Base-by-base conservation (phyloP, 2,113 vertebrate genomes). In the Cyphomyrus plagiostoma region DNA sequence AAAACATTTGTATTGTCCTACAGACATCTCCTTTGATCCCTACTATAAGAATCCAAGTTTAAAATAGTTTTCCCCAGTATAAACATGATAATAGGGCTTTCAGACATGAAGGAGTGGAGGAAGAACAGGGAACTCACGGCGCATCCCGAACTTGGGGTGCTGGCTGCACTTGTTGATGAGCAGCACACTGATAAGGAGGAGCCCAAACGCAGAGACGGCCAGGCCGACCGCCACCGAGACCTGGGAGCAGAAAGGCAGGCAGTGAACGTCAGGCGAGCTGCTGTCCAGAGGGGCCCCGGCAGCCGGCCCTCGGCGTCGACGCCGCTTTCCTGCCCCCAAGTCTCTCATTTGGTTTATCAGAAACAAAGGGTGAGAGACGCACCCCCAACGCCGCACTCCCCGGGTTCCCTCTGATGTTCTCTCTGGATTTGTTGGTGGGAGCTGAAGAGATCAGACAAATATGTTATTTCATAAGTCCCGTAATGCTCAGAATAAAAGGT, bases 131-230 rank as follows among this genome's bases (percentile, higher is more conserved):
- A 15, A 96, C 97, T 98, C 96, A 99, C 98, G 97, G 92, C 97
- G 97, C 89, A 98, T 96, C 15, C 97, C 97, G 1, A 99, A 98
- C 94, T 99, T 99, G 94, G 97, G 96, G 1, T 96, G 96, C 74
- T 94, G 97, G 56, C 97, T 97, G 0, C 97, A 99, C 93, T 97
- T 98, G 95, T 97, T 98, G 89, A 98, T 94, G n/a, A 96, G 92
- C 46, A 98, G 11, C 86, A 97, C 92, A 85, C 96, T 93, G 11
- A 97, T 45, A 0, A 98, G 97, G 52, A 99, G 96, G 91, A 98
- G 97, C 7, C 96, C 93, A 91, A 96, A 97, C 42, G 97, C 96
- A 0, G 97, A 97, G 83, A 97, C 94, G 0, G 97, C 97, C 21
- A 99, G 93, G 0, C 95, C 97, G 92, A 98, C 98, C 0, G 97